Conservation (phyloP, 1,140 invertebrate genomes). For the Caenorhabditis elegans region WBcel235 BX284605.5:10896501-10897000, state of each 20-base stretch:
- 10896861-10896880: not conserved
- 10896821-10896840: slow-evolving; percentile 27
- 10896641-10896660: not conserved
- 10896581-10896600: too few species aligned
- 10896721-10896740: not conserved
- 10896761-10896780: not conserved
- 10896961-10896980: slow-evolving; percentile 97
- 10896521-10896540: not conserved
- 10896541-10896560: too few species aligned
- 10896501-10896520: slow-evolving; percentile 40
- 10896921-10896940: slow-evolving; percentile 99
- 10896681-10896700: not conserved
- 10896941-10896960: slow-evolving; percentile 99
- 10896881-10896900: slow-evolving; percentile 85
- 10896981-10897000: slow-evolving; percentile 96
- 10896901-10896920: slow-evolving; percentile 99
- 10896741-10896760: not conserved
- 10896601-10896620: not conserved
- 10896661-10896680: not conserved
- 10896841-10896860: slow-evolving; percentile 15
- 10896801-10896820: not conserved
- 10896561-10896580: too few species aligned
- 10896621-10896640: not conserved
- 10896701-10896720: slow-evolving; percentile 29
- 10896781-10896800: slow-evolving; percentile 18